A percentile compares a stretch with the other conserved stretches of the same genome.
These are phyloP conservation scores for Matsumurasca onukii DNA, from an alignment of 1,140 invertebrate species.

Conservation along the genomic window DNA sequence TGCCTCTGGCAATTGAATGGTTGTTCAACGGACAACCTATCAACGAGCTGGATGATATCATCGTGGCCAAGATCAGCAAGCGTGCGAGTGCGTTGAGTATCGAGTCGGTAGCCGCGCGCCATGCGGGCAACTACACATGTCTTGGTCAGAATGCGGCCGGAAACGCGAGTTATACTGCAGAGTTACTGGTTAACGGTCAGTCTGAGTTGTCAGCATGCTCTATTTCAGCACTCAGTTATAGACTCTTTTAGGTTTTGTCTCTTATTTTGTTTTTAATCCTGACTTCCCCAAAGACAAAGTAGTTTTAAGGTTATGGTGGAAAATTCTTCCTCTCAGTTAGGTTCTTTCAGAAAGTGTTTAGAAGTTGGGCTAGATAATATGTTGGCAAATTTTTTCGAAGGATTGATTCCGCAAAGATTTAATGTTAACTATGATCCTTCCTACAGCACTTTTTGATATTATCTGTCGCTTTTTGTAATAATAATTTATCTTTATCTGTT, in stretches of 20 bases:
- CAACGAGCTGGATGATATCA: slow-evolving; percentile 56
- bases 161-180: slow-evolving; percentile 57
- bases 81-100: slow-evolving; percentile 73
- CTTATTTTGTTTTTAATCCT: too few relatives aligned
- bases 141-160: slow-evolving; percentile 66
- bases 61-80: slow-evolving; percentile 64
- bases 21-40: slow-evolving; percentile 60
- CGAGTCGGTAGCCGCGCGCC: slow-evolving; percentile 69
- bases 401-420: too few relatives aligned
- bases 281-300: too few relatives aligned
- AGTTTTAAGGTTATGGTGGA: too few relatives aligned
- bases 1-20: slow-evolving; percentile 72
- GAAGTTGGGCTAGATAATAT: too few relatives aligned
- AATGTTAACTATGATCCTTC: too few relatives aligned
- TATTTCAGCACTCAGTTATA: not conserved
- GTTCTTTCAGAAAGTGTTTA: too few relatives aligned
- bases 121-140: slow-evolving; percentile 75
- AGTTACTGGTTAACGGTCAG: slow-evolving; percentile 64
- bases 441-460: too few relatives aligned
- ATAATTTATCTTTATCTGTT: too few relatives aligned
- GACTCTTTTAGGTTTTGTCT: not conserved
- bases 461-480: too few relatives aligned
- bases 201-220: not conserved
- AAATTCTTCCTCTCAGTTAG: too few relatives aligned
- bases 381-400: too few relatives aligned